These are phyloP conservation scores for Amblyjoppa proteus DNA, from an alignment of 2,888 invertebrate species.

Conservation along the genomic window DNA sequence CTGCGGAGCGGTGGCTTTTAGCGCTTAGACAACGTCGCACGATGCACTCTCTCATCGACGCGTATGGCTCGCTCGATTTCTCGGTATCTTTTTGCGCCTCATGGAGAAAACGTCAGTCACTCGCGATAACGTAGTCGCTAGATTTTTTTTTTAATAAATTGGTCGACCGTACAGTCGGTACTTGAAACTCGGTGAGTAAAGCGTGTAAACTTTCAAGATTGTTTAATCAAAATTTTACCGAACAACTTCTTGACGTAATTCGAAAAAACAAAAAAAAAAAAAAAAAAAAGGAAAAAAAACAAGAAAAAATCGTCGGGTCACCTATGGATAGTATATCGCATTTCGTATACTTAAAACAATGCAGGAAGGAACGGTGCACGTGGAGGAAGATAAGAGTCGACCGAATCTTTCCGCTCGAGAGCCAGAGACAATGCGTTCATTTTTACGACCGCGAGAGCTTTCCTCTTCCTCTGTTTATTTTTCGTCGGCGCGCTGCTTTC, in stretches of 20 bases:
- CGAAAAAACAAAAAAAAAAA: background rate
- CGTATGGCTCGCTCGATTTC: conserved; percentile 73
- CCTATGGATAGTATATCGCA: conserved; percentile 3
- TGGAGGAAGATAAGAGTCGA: conserved; percentile 64
- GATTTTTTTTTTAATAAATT: background rate
- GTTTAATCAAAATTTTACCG: too few relatives aligned
- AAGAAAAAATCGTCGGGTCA: background rate
- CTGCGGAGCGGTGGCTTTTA: conserved; percentile 1
- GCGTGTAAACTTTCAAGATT: background rate
- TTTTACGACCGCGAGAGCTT: conserved; percentile 73
- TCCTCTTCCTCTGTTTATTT: conserved; percentile 64
- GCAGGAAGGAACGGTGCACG: conserved; percentile 19
- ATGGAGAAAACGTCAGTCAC: conserved; percentile 66
- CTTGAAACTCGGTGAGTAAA: background rate
- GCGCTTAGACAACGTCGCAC: conserved; percentile 7
- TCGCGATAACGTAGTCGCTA: conserved; percentile 30
- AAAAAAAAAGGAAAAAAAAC: background rate
- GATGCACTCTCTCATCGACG: conserved; percentile 65
- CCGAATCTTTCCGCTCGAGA: conserved; percentile 75
- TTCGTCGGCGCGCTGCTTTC: conserved; percentile 42
- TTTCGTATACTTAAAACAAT: conserved; percentile 36
- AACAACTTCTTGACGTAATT: background rate
- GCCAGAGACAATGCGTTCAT: conserved; percentile 76
- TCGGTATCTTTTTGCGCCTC: conserved; percentile 71
- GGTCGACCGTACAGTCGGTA: background rate